phyloP scores from a whole-genome alignment of 1,140 invertebrate species.

The roundworm (Caenorhabditis elegans) region WBcel235 BX284602.5:4828501-4829000 shows the following conservation, averaged over 20 bases:
- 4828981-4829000: not conserved
- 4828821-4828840: not conserved
- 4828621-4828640: conserved; percentile 1
- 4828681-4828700: too few species aligned
- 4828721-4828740: conserved; percentile 16
- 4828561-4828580: conserved; percentile 20
- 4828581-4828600: conserved; percentile 11
- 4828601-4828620: not conserved
- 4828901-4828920: not conserved
- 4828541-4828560: not conserved
- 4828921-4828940: not conserved
- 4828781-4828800: not conserved
- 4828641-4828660: conserved; percentile 3
- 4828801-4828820: too few species aligned
- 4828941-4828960: not conserved
- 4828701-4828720: too few species aligned
- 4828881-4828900: not conserved
- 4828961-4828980: not conserved
- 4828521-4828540: too few species aligned
- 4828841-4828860: conserved; percentile 4
- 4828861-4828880: not conserved
- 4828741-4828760: not conserved
- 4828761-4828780: not conserved
- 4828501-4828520: too few species aligned
- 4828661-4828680: conserved; percentile 14